phyloP scores from a whole-genome alignment of 64 coral and sea anemone genomes.

The Stichodactyla helianthus region DNA sequence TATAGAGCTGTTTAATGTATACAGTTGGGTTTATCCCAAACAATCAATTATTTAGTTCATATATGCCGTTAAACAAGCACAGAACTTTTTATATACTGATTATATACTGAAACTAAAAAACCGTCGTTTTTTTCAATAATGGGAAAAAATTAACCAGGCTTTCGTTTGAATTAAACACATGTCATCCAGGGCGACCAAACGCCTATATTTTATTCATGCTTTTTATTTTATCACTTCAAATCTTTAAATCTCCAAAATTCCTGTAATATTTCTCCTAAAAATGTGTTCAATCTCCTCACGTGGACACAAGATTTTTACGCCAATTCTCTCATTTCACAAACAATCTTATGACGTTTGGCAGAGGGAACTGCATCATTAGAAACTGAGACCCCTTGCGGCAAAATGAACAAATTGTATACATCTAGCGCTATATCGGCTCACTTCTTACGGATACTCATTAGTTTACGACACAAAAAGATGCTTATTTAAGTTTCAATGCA shows the following conservation, averaged over 20 bases:
- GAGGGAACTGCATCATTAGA: constrained; percentile 1
- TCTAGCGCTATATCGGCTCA: neutral
- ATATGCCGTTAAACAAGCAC: neutral
- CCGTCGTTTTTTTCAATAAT: neutral
- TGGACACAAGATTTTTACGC: neutral
- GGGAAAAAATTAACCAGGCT: neutral
- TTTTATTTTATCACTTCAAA: neutral
- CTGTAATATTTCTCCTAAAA: neutral
- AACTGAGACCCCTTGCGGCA: neutral
- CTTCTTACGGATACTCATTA: neutral
- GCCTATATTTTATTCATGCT: neutral
- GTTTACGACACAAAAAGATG: neutral
- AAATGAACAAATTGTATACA: neutral
- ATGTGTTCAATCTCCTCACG: neutral
- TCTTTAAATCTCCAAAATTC: neutral
- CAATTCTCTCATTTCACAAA: neutral
- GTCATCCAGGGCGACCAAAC: neutral
- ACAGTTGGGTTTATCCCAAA: neutral
- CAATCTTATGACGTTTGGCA: neutral
- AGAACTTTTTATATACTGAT: neutral
- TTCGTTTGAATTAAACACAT: neutral
- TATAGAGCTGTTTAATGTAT: neutral
- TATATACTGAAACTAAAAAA: neutral
- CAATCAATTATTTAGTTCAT: neutral
- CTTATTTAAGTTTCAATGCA: neutral